Evolutionary conservation across 2,888 invertebrate species (phyloP).

Genomic region (Troides aeacus): DNA sequence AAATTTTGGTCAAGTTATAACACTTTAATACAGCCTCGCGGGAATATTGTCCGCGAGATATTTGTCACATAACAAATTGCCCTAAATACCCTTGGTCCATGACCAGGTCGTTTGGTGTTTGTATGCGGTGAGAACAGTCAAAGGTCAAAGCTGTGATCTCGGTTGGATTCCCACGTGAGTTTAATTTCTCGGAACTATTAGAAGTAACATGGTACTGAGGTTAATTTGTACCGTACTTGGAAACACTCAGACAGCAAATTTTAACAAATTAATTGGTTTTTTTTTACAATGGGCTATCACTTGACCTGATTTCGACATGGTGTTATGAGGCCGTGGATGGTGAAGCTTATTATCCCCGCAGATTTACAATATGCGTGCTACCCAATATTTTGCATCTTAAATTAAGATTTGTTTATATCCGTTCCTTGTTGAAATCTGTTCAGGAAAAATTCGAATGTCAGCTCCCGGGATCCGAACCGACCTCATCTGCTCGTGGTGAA

Average conservation of each 20-base stretch:
- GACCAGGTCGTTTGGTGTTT: conserved; percentile 1
- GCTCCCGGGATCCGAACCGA: too few species aligned
- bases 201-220: conserved; percentile 13
- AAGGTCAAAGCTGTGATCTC: conserved; percentile 30
- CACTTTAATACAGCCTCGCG: background rate
- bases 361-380: too few species aligned
- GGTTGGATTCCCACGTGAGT: conserved; percentile 24
- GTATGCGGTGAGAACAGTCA: conserved; percentile 32
- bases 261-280: background rate
- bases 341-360: too few species aligned
- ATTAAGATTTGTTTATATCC: too few species aligned
- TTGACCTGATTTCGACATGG: too few species aligned
- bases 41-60: background rate
- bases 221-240: conserved; percentile 17
- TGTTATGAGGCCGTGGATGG: too few species aligned
- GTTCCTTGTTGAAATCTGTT: too few species aligned
- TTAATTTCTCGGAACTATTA: conserved; percentile 21
- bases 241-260: background rate
- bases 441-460: too few species aligned
- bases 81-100: conserved; percentile 6
- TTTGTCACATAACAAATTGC: background rate
- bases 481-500: too few species aligned
- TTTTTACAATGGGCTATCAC: background rate
- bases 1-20: background rate
- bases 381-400: too few species aligned